Base-by-base conservation (phyloP, 2,113 vertebrate genomes). In the Heterotilapia buettikoferi region DNA sequence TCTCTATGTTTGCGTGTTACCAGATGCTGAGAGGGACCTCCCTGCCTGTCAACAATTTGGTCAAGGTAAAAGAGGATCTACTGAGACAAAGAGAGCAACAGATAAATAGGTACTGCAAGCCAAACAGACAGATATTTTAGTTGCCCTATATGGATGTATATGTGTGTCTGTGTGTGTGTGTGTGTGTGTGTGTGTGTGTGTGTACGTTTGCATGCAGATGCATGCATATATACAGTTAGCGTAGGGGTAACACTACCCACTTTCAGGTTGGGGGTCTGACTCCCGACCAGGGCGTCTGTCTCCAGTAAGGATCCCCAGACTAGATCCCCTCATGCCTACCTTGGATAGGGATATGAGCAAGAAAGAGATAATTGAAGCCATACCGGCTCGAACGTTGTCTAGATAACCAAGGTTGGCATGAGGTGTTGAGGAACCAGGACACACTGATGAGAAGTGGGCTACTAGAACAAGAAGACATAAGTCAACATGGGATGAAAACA, bases 341-440 rank as follows among this genome's bases (percentile, higher is more conserved):
- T 63, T 63, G 9, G 59, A 63, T 63, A 33, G 9, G 59, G 59
- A 63, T 36, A 5, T 36, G 59, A 63, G 59, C 31, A 36, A 63
- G 31, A 63, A 63, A 63, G 18, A 63, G 59, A 36, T 7, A 36
- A 63, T 3, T 63, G 59, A 63, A 63, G 31, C 18, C 9, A 63
- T 36, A 36, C 18, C 0, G 1, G 59, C 18, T 63, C 2, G 1
- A 1, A 63, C 0, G 0, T 63, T 36, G 31, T 36, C 59, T 63
- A 3, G 18, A 36, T n/a, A 36, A 63, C 59, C 59, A 7, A 63
- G 59, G 31, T 63, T 63, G 31, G 31, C 18, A n/a, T 63, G 18
- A 63, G 9, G 31, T 36, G 59, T 63, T 63, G 18, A 63, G 59
- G 59, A 63, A 36, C 18, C 59, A 36, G 59, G 31, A 63, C 59